These are phyloP conservation scores for Zele albiditarsus DNA, from an alignment of 2,888 invertebrate genomes.

Conservation along the genomic window DNA sequence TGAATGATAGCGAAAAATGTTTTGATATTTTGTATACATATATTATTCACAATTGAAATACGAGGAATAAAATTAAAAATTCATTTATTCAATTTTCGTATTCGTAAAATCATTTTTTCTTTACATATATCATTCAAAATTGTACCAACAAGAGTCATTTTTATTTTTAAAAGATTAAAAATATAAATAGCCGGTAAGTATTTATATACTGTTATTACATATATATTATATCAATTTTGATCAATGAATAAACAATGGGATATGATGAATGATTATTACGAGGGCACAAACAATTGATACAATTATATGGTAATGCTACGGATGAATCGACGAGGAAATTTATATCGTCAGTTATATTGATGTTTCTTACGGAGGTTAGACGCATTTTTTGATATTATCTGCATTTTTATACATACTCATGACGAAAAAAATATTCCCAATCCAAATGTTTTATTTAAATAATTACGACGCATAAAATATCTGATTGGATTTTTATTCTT, in stretches of 20 bases:
- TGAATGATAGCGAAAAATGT: too few relatives aligned
- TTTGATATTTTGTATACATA: too few relatives aligned
- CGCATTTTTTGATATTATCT: constrained; percentile 16
- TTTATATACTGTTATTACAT: not conserved
- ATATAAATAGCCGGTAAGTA: constrained; percentile 13
- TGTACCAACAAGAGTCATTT: not conserved
- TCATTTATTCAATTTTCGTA: too few relatives aligned
- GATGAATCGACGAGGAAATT: constrained; percentile 9
- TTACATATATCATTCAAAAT: too few relatives aligned
- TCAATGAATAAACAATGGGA: constrained; percentile 18
- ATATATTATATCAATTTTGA: constrained; percentile 1
- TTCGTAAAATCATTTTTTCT: too few relatives aligned
- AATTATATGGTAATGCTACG: constrained; percentile 17
- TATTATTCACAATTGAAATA: too few relatives aligned
- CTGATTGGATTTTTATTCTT: too few relatives aligned
- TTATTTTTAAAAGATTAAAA: not conserved
- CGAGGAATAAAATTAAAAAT: too few relatives aligned
- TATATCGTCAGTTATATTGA: not conserved
- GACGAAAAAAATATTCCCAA: too few relatives aligned
- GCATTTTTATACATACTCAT: too few relatives aligned
- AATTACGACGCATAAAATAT: too few relatives aligned
- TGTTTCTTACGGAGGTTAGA: constrained; percentile 15
- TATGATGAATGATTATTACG: not conserved
- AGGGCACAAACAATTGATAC: constrained; percentile 19
- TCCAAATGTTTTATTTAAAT: too few relatives aligned